These are phyloP conservation scores for Aphidius ervi DNA, from an alignment of 1,140 invertebrate genomes.

Conservation along the genomic window DNA sequence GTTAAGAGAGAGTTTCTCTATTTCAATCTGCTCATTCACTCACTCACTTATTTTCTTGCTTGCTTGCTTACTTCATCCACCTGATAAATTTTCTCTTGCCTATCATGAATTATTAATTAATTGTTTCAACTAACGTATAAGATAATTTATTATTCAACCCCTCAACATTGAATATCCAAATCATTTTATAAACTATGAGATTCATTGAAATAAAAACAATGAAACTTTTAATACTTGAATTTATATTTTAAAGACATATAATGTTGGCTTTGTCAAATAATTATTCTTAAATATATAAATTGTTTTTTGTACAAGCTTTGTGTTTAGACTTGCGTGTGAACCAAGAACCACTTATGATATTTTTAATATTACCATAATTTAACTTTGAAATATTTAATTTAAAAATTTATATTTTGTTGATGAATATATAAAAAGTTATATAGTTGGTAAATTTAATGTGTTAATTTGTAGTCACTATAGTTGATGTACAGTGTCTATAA, in stretches of 20 bases:
- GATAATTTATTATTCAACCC: slow-evolving; percentile 52
- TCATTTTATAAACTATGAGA: slow-evolving; percentile 5
- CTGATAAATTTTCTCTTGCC: slow-evolving; percentile 44
- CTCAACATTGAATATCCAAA: slow-evolving; percentile 26
- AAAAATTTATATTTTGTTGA: too few species aligned
- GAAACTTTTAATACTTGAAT: background rate
- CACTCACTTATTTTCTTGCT: too few species aligned
- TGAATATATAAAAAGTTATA: too few species aligned
- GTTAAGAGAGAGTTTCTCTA: slow-evolving; percentile 10
- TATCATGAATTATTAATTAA: slow-evolving; percentile 58
- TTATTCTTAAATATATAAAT: too few species aligned
- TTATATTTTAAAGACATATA: too few species aligned
- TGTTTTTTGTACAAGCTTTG: too few species aligned
- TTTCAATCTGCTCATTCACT: slow-evolving; percentile 25
- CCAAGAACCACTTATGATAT: too few species aligned
- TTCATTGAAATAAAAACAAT: background rate
- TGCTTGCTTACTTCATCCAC: slow-evolving; percentile 27
- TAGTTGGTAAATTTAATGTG: background rate
- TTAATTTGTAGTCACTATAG: background rate
- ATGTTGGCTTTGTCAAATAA: too few species aligned
- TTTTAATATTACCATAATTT: too few species aligned
- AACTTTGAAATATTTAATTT: too few species aligned
- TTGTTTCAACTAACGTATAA: slow-evolving; percentile 51
- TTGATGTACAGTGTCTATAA: background rate
- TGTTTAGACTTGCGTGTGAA: too few species aligned